Percentiles rank a stretch among this genome's conserved stretches.
phyloP scores from a whole-genome alignment of 2,888 invertebrate genomes.

The Dolichomitus sp. region DNA sequence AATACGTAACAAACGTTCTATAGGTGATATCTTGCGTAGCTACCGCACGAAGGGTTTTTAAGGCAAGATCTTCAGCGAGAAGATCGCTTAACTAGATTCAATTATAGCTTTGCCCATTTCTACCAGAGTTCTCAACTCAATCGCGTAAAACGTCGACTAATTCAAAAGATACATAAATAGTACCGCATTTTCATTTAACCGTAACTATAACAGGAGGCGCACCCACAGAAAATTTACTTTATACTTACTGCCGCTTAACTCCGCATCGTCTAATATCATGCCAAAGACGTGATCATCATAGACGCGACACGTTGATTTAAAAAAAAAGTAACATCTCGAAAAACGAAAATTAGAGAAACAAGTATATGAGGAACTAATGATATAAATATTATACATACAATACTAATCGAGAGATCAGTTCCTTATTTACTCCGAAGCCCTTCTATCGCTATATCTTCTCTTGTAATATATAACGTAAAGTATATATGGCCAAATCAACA shows the following conservation, averaged over 20 bases:
- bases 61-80: conserved; percentile 13
- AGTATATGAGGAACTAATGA: conserved; percentile 44
- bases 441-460: conserved; percentile 55
- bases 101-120: conserved; percentile 30
- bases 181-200: conserved; percentile 35
- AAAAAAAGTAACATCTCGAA: background rate
- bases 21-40: conserved; percentile 2
- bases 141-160: conserved; percentile 21
- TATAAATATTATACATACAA: conserved; percentile 30
- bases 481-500: conserved; percentile 55
- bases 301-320: conserved; percentile 40
- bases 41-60: conserved; percentile 6
- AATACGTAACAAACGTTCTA: conserved; percentile 23
- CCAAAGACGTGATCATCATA: conserved; percentile 63
- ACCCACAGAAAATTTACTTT: conserved; percentile 46
- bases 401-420: conserved; percentile 45
- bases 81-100: conserved; percentile 34
- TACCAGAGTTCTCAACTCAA: conserved; percentile 18
- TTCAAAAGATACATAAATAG: background rate
- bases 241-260: conserved; percentile 62
- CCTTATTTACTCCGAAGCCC: conserved; percentile 57
- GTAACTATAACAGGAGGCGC: conserved; percentile 31
- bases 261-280: conserved; percentile 46
- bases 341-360: background rate
- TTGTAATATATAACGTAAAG: conserved; percentile 58